These are phyloP conservation scores for Tetrapedia diversipes DNA, from an alignment of 2,888 invertebrate species.

Conservation along the genomic window DNA sequence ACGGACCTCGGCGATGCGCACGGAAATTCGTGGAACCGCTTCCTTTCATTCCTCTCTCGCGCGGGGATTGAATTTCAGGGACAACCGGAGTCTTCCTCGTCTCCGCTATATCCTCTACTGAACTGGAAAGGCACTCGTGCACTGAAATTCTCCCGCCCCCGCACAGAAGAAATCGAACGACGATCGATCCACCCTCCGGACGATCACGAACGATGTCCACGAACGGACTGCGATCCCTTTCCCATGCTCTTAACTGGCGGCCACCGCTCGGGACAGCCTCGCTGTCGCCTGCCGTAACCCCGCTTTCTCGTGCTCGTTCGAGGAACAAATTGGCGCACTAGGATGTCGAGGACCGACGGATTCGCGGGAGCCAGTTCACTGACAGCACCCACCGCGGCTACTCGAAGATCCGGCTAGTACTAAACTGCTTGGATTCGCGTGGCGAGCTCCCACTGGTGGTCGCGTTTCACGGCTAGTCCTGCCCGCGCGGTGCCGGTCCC, in stretches of 20 bases:
- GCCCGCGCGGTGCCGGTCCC: neutral
- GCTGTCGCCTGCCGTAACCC: too few relatives aligned
- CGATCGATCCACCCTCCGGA: neutral
- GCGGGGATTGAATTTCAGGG: constrained; percentile 55
- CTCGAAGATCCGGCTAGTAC: neutral
- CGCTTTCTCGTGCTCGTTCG: neutral
- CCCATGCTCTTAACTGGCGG: neutral
- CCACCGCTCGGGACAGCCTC: neutral
- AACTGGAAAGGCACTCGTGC: constrained; percentile 40
- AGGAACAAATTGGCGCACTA: constrained; percentile 8
- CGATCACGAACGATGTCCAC: constrained; percentile 7
- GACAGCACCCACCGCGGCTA: constrained; percentile 4
- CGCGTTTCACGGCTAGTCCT: neutral
- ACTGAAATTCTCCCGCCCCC: constrained; percentile 3
- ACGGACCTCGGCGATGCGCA: constrained; percentile 24
- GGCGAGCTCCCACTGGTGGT: constrained; percentile 3
- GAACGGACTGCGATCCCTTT: neutral
- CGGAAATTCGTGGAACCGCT: constrained; percentile 43
- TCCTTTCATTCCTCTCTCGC: constrained; percentile 48
- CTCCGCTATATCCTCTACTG: constrained; percentile 4
- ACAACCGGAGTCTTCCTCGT: constrained; percentile 21
- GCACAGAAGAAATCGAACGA: neutral
- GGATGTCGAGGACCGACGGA: constrained; percentile 24
- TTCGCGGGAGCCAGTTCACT: constrained; percentile 5
- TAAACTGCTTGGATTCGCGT: constrained; percentile 19